Base-by-base conservation (phyloP, 1,140 invertebrate species). In the Carposina sasakii region DNA sequence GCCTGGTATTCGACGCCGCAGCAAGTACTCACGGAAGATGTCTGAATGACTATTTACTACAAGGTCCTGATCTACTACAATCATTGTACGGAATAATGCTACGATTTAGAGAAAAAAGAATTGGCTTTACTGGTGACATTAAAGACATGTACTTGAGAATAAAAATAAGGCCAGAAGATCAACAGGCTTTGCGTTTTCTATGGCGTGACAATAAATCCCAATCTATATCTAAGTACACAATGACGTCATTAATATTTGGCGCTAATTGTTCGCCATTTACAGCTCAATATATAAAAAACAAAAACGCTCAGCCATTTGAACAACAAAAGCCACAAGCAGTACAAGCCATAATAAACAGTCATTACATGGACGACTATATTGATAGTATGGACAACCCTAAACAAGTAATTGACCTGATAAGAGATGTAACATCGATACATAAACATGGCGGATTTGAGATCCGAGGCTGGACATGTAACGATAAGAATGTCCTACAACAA, bases 311-410 rank as follows among this genome's bases (percentile, higher is more conserved):
- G 13, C 33, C 56, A 24, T 67, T 56, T 48, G n/a, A 40, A 9
- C 13, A 47, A 0, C 16, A 33, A 16, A 54, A 24, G 24, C 66
- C 63, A 0, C 1, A 17, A 10, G 60, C 63, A 0, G 57, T 49
- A 0, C 17, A 49, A 0, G 55, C 51, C 0, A 51, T 71, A 1
- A 15, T 30, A 0, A 12, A 60, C 8, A 49, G 54, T n/a, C 60
- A 57, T 20, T 72, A 72, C 41, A 65, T 70, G 41, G 67, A 70
- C 31, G 71, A 75, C 42, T 67, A 56, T 15, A 44, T 72, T 0
- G 52, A 59, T 23, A 60, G 56, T 22, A 40, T 53, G 3, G 44
- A 59, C 17, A 57, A 37, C 1, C 39, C 17, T 8, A 34, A 48
- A 1, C 60, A 65, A 15, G 62, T 60, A 0, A 54, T 33, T 15